Evolutionary conservation across 2,113 vertebrate species (phyloP).

Genomic region (Nothoprocta perdicaria): DNA sequence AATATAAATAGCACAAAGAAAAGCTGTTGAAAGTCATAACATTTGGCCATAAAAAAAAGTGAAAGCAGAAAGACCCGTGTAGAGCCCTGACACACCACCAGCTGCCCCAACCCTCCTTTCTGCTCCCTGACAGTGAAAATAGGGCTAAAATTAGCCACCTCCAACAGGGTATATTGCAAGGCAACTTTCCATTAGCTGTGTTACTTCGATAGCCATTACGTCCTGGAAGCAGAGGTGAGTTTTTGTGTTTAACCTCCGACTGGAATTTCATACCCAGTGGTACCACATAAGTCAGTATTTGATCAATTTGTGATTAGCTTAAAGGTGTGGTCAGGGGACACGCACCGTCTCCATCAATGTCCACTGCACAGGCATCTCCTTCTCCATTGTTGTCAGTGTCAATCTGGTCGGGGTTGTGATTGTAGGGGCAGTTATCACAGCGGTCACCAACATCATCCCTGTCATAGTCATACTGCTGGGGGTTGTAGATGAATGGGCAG

Average conservation of each 20-base stretch:
- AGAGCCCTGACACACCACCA: neutral
- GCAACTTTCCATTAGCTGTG: neutral
- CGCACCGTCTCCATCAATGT: slow-evolving; percentile 97
- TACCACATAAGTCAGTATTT: neutral
- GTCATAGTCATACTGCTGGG: slow-evolving; percentile 94
- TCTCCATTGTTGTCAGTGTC: slow-evolving; percentile 97
- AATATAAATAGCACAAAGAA: neutral
- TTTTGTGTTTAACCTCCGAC: neutral
- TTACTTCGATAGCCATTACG: neutral
- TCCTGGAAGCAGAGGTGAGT: neutral
- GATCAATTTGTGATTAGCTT: neutral
- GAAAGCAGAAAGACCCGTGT: neutral
- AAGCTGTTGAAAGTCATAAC: neutral
- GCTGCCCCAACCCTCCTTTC: neutral
- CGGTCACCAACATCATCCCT: slow-evolving; percentile 93
- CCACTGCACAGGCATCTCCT: slow-evolving; percentile 94
- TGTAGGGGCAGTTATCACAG: slow-evolving; percentile 96
- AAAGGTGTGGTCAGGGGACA: neutral
- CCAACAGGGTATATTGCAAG: neutral
- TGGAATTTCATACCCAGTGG: too few species aligned
- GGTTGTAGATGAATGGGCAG: slow-evolving; percentile 94
- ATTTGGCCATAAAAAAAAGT: neutral
- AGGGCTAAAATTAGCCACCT: neutral
- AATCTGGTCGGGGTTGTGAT: slow-evolving; percentile 93
- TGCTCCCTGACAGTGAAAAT: neutral